Base-by-base conservation (phyloP, 2,888 invertebrate species). In the Pammene aurita region DNA sequence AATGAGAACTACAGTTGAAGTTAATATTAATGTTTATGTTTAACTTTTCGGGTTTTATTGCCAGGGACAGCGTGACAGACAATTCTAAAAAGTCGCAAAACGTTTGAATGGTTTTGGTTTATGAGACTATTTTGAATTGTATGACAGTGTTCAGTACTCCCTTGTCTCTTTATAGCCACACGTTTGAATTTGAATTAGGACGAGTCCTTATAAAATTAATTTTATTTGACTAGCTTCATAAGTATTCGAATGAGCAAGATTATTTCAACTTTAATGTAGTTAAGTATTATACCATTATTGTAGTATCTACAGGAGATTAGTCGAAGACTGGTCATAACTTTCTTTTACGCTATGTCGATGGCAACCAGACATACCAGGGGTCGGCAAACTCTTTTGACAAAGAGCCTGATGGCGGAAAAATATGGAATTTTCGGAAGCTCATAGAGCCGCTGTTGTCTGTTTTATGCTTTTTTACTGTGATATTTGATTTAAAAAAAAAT, bases 1-100 rank as follows among this genome's bases (percentile, higher is more conserved):
- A 64, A 58, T 52, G 58, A n/a, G 60, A 69, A 69, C 65, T 65
- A 64, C 41, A 60, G 65, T 64, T 58, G 14, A 60, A 58, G 68
- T 64, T 65, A 16, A 61, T 67, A 55, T 60, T 46, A 67, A 58
- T 66, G 66, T 66, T 66, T 57, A 58, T 55, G 34, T 60, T 54
- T 61, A 48, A 56, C 56, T 62, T 55, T 26, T 35, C n/a, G 50
- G 26, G 52, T 62, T 62, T 52, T 50, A 50, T 62, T 18, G 38
- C 13, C 4, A 34, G 46, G 41, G 44, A 34, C 42, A n/a, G 57
- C 26, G 13, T 57, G 42, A 11, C 6, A 42, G 57, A 58, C 41
- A 58, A 58, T 26, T 38, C 55, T 55, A 14, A 58, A 58, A 18
- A 14, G 58, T 44, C n/a, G 26, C 34, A 14, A 14, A 44, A 34